Evolutionary conservation across 1,140 invertebrate genomes (phyloP).

Genomic region (Vanessa atalanta): DNA sequence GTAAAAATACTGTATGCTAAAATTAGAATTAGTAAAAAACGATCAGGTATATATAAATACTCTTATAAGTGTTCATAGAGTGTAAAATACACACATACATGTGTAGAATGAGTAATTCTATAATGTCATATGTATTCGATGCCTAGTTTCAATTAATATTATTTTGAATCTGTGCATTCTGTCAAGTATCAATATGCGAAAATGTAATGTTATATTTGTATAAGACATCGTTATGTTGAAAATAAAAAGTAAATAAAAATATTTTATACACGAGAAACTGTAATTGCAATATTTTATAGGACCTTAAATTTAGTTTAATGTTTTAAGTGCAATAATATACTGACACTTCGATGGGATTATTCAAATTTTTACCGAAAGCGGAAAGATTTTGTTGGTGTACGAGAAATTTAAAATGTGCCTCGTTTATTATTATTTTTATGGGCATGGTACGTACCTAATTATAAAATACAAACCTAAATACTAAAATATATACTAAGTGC

Average conservation of each 20-base stretch:
- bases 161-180: slow-evolving; percentile 13
- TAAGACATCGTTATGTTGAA: slow-evolving; percentile 16
- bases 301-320: slow-evolving; percentile 29
- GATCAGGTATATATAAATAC: no score
- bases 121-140: no score
- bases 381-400: slow-evolving; percentile 50
- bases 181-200: background rate
- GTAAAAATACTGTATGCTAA: no score
- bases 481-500: no score
- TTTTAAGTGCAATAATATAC: slow-evolving; percentile 22
- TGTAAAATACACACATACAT: no score
- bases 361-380: slow-evolving; percentile 44
- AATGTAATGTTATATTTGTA: slow-evolving; percentile 25
- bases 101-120: no score
- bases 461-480: background rate
- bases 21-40: no score
- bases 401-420: slow-evolving; percentile 51
- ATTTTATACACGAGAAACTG: slow-evolving; percentile 21
- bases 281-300: slow-evolving; percentile 24
- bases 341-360: slow-evolving; percentile 40
- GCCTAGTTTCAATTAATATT: background rate
- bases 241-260: slow-evolving; percentile 28
- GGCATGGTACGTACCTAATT: slow-evolving; percentile 46
- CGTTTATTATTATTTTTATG: slow-evolving; percentile 42
- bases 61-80: no score